Base-by-base conservation (phyloP, 2,888 invertebrate species). In the Linyphia triangularis region DNA sequence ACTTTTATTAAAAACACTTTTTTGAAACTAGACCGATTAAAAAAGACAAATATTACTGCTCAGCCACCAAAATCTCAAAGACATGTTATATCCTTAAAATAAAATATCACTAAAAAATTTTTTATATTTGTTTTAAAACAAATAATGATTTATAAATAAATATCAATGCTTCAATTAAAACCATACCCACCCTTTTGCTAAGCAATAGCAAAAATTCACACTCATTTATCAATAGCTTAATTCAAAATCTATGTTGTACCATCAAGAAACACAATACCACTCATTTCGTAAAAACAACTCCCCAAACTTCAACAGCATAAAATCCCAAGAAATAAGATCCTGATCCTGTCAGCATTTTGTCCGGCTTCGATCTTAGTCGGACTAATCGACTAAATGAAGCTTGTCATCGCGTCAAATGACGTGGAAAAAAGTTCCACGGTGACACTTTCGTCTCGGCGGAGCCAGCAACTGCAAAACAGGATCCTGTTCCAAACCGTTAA, bases 381-480 rank as follows among this genome's bases (percentile, higher is more conserved):
- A 73, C 83, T 83, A 83, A 83, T 83, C 72, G 83, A 33, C 51
- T 30, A 73, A 73, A 73, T 73, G 83, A 72, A 63, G 83, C 73
- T 51, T 37, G 40, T 26, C 59, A 70, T 59, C 26, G 30, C n/a
- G 33, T 28, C 69, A 83, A 83, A 83, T 73, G 83, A 83, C 40
- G 63, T 63, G 73, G 72, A 83, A 83, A 13, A 4, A n/a, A 67
- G 26, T 70, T 70, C 9, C 70, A 16, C 5, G 78, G 63, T 65
- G 78, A 78, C 78, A 78, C 78, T 65, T 40, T 13, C 63, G 73
- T 43, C 72, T 63, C 51, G 37, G 24, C 63, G 33, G 43, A 73
- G 67, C 61, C 37, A 19, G 10, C 57, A 73, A 65, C 51, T 63
- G 70, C 28, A 70, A 51, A 51, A 51, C 51, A 51, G 51, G 3